phyloP scores from a whole-genome alignment of 2,797 vertebrate species.

The Rousettus madagascariensis region DNA sequence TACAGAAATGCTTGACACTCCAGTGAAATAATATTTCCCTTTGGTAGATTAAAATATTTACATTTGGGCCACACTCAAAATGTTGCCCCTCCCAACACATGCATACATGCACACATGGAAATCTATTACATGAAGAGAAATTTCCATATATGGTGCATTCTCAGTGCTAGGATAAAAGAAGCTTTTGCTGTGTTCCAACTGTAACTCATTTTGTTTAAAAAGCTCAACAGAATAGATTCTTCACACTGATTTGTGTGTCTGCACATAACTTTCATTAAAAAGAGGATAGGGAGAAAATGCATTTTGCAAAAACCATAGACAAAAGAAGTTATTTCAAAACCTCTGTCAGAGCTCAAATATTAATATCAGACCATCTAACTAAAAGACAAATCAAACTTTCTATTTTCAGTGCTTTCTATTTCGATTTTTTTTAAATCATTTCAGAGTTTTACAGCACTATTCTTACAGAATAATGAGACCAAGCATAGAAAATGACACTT shows the following conservation, averaged over 20 bases:
- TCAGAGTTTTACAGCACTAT: neutral
- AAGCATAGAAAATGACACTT: neutral
- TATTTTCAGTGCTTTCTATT: neutral
- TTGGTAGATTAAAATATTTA: neutral
- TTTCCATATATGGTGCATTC: neutral
- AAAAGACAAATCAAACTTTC: neutral
- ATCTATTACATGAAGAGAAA: neutral
- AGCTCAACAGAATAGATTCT: neutral
- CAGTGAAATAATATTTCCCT: conserved; percentile 3
- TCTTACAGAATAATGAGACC: neutral
- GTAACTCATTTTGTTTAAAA: neutral
- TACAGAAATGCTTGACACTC: neutral
- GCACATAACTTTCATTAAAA: neutral
- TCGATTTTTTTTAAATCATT: neutral
- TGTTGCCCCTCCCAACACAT: neutral
- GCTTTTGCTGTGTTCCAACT: neutral
- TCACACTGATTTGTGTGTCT: neutral
- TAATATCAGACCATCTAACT: neutral
- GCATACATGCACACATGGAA: neutral
- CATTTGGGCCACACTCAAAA: neutral
- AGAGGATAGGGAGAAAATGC: neutral
- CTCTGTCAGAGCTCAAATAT: neutral
- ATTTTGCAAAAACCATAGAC: neutral
- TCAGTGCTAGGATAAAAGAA: neutral
- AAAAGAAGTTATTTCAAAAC: neutral